Evolutionary conservation across 2,113 vertebrate genomes (phyloP).

Genomic region (Lagopus leucura): DNA sequence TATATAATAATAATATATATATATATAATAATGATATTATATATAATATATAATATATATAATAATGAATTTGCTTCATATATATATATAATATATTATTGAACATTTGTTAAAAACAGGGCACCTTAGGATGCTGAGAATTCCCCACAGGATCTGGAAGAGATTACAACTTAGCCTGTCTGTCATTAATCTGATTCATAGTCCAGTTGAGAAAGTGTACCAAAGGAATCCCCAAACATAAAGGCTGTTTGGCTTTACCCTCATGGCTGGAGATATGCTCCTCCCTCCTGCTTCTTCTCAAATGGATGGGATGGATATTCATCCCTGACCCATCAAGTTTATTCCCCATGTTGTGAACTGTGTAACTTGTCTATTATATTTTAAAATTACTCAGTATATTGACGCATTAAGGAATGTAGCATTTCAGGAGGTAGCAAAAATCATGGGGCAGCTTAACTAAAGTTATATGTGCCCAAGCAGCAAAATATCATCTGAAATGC

Average conservation of each 20-base stretch:
- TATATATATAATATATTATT: background rate
- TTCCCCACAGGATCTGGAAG: background rate
- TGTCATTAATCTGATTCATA: background rate
- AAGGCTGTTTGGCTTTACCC: conserved; percentile 48
- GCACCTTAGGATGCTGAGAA: background rate
- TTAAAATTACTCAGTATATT: conserved; percentile 8
- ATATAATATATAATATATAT: too few species aligned
- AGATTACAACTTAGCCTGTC: background rate
- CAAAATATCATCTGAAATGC: background rate
- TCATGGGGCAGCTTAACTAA: background rate
- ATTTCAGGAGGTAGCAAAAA: conserved; percentile 16
- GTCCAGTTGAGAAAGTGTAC: background rate
- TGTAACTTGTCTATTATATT: conserved; percentile 17
- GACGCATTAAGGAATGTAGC: background rate
- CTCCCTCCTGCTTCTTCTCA: conserved; percentile 58
- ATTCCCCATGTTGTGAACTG: conserved; percentile 16
- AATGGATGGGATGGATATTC: conserved; percentile 3
- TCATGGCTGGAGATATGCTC: conserved; percentile 10
- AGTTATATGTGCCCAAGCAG: background rate
- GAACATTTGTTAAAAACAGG: background rate
- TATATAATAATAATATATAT: too few species aligned
- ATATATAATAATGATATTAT: too few species aligned
- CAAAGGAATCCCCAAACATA: conserved; percentile 62
- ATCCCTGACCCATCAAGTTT: conserved; percentile 21
- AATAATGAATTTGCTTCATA: background rate